Evolutionary conservation across 2,797 vertebrate species (phyloP).

Genomic region (Bradypodion pumilum): DNA sequence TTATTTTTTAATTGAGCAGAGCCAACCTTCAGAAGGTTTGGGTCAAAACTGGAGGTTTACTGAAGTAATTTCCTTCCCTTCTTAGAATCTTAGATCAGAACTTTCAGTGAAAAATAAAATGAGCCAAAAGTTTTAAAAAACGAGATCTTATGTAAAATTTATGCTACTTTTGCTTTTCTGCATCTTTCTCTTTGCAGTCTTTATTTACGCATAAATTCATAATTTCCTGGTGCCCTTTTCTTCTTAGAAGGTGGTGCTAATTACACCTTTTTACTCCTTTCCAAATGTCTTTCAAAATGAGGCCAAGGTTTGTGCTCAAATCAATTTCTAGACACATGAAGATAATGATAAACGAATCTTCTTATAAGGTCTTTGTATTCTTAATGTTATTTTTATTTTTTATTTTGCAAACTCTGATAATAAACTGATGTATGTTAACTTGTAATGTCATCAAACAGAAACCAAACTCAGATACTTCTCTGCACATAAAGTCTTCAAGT

Average conservation of each 20-base stretch:
- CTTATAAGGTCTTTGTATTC: too few relatives aligned
- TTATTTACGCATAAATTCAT: background rate
- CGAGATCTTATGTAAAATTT: background rate
- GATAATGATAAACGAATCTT: too few relatives aligned
- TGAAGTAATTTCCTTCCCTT: background rate
- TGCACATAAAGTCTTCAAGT: too few relatives aligned
- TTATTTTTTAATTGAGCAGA: background rate
- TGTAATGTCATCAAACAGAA: too few relatives aligned
- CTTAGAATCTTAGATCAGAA: background rate
- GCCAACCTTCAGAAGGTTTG: background rate
- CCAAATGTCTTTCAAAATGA: background rate
- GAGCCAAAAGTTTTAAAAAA: background rate
- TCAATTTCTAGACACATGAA: too few relatives aligned
- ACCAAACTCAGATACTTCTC: too few relatives aligned
- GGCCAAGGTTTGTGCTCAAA: background rate
- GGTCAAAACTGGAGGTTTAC: background rate
- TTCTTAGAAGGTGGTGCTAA: background rate
- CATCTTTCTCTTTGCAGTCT: background rate
- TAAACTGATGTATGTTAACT: too few relatives aligned
- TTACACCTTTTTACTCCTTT: background rate
- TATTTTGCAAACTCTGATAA: too few relatives aligned
- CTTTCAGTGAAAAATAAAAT: background rate
- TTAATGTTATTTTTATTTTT: too few relatives aligned
- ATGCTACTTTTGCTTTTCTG: background rate
- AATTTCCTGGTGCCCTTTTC: background rate